Evolutionary conservation across 2,888 invertebrate species (phyloP).

Genomic region (Petrolisthes manimaculis): DNA sequence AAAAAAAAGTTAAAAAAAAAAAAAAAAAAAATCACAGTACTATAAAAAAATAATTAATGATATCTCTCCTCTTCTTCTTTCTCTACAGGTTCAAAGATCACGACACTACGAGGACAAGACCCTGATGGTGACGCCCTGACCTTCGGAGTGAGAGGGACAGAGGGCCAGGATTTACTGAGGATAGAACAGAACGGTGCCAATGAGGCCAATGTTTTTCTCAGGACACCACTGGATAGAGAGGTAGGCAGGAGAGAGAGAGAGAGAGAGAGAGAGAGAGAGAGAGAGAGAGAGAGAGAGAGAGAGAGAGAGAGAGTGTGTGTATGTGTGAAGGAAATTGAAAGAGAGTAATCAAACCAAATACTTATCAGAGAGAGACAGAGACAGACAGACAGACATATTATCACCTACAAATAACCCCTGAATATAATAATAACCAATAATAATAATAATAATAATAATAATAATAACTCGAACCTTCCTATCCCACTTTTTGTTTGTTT

Average conservation of each 20-base stretch:
- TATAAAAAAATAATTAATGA: not conserved
- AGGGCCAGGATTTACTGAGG: constrained; percentile 85
- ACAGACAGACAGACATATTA: constrained; percentile 27
- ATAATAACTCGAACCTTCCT: too few relatives aligned
- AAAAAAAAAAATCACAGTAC: not conserved
- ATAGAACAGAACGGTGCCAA: constrained; percentile 84
- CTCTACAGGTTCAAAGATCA: constrained; percentile 82
- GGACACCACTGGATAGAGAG: constrained; percentile 91
- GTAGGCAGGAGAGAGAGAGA: constrained; percentile 71
- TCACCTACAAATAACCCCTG: not conserved
- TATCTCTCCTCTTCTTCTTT: not conserved
- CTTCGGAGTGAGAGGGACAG: constrained; percentile 83
- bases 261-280: constrained; percentile 1
- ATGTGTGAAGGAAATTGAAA: too few relatives aligned
- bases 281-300: constrained; percentile 22
- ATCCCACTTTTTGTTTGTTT: not conserved
- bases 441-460: too few relatives aligned
- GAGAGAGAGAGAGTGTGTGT: constrained; percentile 29
- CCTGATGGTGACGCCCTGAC: constrained; percentile 86
- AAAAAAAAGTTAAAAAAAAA: not conserved
- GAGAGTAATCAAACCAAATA: too few relatives aligned
- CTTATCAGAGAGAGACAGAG: constrained; percentile 9
- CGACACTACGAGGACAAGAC: constrained; percentile 85
- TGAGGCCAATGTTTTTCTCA: constrained; percentile 88
- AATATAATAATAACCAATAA: too few relatives aligned